Base-by-base conservation (phyloP, 2,888 invertebrate genomes). In the Cancer borealis region DNA sequence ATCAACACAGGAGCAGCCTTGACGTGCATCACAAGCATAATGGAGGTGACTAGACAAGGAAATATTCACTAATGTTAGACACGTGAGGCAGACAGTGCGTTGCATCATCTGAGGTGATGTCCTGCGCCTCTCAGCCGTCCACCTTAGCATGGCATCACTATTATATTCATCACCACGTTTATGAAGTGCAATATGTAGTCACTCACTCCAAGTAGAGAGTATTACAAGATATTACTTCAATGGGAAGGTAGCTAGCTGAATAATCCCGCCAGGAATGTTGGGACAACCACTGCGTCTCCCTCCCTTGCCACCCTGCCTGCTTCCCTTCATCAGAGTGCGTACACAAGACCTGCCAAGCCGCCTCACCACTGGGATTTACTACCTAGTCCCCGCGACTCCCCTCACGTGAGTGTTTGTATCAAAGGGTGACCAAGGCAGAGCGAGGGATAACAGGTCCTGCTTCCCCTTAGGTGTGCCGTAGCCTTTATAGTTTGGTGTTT, bases 101-200 rank as follows among this genome's bases (percentile, higher is more conserved):
- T 54, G 54, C 54, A 54, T 54, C 54, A 17, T 54, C 54, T 39
- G 39, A 54, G 54, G 54, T 54, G 54, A 54, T 54, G 17, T 39
- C 54, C 14, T 17, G 12, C 54, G 17, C 54, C 54, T 54, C 14
- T 4, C 10, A 54, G 14, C 54, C 17, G 54, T 54, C 17, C 12
- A 54, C 54, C 54, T 54, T 54, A 3, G 14, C 54, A 54, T 66
- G 21, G n/a, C 66, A n/a, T 21, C n/a, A 14, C 30, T 30, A 79
- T 79, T 79, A 79, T 30, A 79, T 79, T 26, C 12, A 79, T 30
- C 30, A 21, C 79, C 79, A 30, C 79, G 79, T 30, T 79, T 26
- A 79, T 79, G 79, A 30, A 79, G 79, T 79, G 30, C 79, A 79
- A 30, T 79, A 79, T 79, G 30, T 79, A 26, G 30, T 79, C 30